Evolutionary conservation across 2,888 invertebrate genomes (phyloP), one percentile per base, ranked within the genome.

Genomic region (Brachylomia viminalis): DNA sequence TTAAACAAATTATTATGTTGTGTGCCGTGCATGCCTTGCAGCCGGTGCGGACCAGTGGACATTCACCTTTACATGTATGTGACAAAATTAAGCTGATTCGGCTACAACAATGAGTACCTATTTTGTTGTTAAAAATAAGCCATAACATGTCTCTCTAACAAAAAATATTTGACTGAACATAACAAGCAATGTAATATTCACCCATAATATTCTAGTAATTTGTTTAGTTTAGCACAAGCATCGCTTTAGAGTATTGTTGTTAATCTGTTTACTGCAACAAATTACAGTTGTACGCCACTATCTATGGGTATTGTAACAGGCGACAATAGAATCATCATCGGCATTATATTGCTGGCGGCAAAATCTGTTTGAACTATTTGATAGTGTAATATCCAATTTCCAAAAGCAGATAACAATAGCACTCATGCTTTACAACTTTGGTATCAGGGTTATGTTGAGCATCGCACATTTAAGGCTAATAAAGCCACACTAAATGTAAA

Each of bases 251-350:
- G 27, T 15, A 42, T 8, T 13, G 17, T 17, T 49, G 42, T 52
- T 61, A n/a, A 42, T 5, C 11, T 17, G 3, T 33, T 75, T 30
- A 23, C 6, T 30, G 7, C 2, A 49, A 7, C 15, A 0, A 47
- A n/a, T 62, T n/a, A 61, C 45, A 42, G 38, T n/a, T 52, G 5
- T 52, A 27, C 23, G 3, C 0, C 7, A 54, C 15, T 54, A 33
- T 15, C 72, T 27, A 0, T 30, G 7, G 27, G n/a, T 23, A 42
- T 15, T 11, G 30, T 15, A 23, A 27, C 11, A 23, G 0, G 42
- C 0, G 0, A 30, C 11, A 10, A 20, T 10, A 5, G 0, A 11
- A 30, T 38, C n/a, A 20, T n/a, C n/a, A n/a, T n/a, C 1, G 27
- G 11, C 0, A 8, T 62, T 2, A 2, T 20, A 20, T n/a, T 45